phyloP scores from a whole-genome alignment of 1,140 invertebrate genomes.

The Melipona quadrifasciata region DNA sequence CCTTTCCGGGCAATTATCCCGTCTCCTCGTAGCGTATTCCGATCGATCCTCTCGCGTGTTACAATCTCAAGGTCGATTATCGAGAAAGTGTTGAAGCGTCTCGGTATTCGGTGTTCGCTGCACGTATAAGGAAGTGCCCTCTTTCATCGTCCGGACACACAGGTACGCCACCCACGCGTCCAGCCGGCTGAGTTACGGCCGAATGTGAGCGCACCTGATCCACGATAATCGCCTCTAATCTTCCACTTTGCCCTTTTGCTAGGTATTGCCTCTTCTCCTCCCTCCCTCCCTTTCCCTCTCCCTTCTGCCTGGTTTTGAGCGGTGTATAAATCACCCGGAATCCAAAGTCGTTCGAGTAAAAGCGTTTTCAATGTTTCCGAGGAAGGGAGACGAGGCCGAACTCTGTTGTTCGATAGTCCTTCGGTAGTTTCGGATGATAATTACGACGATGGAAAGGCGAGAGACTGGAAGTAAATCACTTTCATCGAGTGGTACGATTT shows the following conservation, averaged over 20 bases:
- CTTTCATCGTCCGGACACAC: conserved; percentile 70
- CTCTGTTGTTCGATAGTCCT: background rate
- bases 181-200: conserved; percentile 74
- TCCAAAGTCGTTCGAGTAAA: conserved; percentile 75
- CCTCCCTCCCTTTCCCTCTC: conserved; percentile 32
- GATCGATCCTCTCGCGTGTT: conserved; percentile 45
- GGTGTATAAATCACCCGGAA: conserved; percentile 76
- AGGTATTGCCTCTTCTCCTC: conserved; percentile 67
- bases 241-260: conserved; percentile 80
- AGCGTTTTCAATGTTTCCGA: conserved; percentile 66
- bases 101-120: conserved; percentile 10
- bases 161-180: conserved; percentile 76
- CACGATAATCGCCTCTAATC: conserved; percentile 81
- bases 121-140: conserved; percentile 61
- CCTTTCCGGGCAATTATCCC: conserved; percentile 18
- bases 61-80: conserved; percentile 39
- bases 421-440: background rate
- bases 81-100: conserved; percentile 36
- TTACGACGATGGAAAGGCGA: background rate
- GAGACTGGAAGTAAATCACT: conserved; percentile 3
- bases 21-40: background rate
- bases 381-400: conserved; percentile 21
- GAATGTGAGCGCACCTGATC: conserved; percentile 78
- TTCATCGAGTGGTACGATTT: background rate
- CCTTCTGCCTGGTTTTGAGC: conserved; percentile 52